Base-by-base conservation (phyloP, 2,888 invertebrate species). In the Brenthis hecate region DNA sequence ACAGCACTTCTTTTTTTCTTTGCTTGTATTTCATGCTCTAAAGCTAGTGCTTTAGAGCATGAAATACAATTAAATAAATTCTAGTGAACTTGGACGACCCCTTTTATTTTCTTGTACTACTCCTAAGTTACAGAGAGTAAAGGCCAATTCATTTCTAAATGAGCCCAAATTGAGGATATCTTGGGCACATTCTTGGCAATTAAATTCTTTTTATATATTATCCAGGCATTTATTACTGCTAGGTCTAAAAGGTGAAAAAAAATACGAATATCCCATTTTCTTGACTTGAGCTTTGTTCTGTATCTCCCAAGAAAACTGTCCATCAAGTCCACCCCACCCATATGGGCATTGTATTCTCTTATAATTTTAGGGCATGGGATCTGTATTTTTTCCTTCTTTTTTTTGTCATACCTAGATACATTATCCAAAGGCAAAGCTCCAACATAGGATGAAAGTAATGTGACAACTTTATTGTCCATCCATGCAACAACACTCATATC, bases 301-400 rank as follows among this genome's bases (percentile, higher is more conserved):
- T 80, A 78, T 69, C 81, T 75, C 3, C 79, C 75, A 36, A 78
- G 63, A 71, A 73, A 76, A 66, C 72, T 77, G 54, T 81, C 79
- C 76, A 80, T 73, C 0, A 81, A 73, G 56, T 83, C 83, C 4
- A 82, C 81, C 36, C 82, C 81, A 16, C 81, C 82, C 83, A 84
- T 85, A 62, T 81, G 78, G 62, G 72, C 72, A 76, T 84, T 86
- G 72, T 85, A 85, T 65, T 80, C 77, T 32, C 76, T 73, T 71
- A 82, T 74, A 53, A 80, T 72, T 56, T 75, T 66, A 65, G 78
- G 72, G 57, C 73, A 73, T 14, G 19, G 16, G 14, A 58, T 63
- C 54, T 47, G 36, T 2, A 57, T 36, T n/a, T 32, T 47, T 13
- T 1, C 50, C 32, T 71, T 79, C 62, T 71, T 74, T 55, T 65